These are phyloP conservation scores for Biston betularia DNA, from an alignment of 2,888 invertebrate species.

Conservation along the genomic window DNA sequence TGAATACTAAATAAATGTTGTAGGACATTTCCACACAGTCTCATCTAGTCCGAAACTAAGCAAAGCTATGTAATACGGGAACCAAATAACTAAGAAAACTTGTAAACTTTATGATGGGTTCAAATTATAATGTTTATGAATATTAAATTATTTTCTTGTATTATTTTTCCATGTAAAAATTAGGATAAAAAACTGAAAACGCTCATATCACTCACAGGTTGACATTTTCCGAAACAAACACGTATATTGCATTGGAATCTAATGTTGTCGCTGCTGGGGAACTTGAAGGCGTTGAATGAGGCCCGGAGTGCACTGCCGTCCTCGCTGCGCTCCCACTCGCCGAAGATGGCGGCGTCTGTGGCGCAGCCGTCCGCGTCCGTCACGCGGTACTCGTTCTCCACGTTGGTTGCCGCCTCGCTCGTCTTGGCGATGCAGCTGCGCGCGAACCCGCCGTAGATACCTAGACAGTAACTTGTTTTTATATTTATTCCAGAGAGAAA, in stretches of 20 bases:
- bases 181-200: neutral
- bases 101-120: too few relatives aligned
- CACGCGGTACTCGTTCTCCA: conserved; percentile 96
- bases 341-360: conserved; percentile 96
- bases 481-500: neutral
- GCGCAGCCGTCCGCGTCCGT: conserved; percentile 98
- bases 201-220: conserved; percentile 89
- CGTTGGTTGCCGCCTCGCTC: conserved; percentile 90
- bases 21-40: too few relatives aligned
- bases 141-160: too few relatives aligned
- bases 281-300: conserved; percentile 97
- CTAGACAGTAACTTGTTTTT: conserved; percentile 63
- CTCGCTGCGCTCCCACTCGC: conserved; percentile 96
- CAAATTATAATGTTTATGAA: too few relatives aligned
- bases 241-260: conserved; percentile 98
- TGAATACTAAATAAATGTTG: too few relatives aligned
- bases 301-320: conserved; percentile 94
- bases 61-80: too few relatives aligned
- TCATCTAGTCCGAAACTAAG: too few relatives aligned
- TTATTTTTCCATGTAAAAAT: too few relatives aligned
- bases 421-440: conserved; percentile 97
- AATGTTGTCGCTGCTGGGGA: conserved; percentile 97
- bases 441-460: conserved; percentile 97
- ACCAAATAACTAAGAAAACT: too few relatives aligned
- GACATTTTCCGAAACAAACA: conserved; percentile 97